These are phyloP conservation scores for Clarias pachynema DNA, from an alignment of 2,797 vertebrate species.

Conservation along the genomic window DNA sequence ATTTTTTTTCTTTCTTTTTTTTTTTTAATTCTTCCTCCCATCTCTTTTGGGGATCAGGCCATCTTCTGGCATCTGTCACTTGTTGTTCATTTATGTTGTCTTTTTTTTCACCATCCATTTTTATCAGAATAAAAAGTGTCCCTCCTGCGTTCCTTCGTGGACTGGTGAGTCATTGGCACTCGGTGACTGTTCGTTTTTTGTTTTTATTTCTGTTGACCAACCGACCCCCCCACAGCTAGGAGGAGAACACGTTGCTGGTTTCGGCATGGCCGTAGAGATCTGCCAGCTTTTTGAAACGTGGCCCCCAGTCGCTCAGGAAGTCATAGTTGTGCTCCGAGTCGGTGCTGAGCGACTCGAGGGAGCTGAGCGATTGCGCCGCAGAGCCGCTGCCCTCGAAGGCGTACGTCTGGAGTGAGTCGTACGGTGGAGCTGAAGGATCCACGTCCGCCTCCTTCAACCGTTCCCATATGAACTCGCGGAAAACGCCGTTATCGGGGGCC, in stretches of 20 bases:
- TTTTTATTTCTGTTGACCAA: background rate
- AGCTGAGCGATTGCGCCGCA: constrained; percentile 84
- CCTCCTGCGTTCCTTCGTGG: constrained; percentile 29
- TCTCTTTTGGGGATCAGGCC: constrained; percentile 24
- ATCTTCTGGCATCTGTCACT: constrained; percentile 4
- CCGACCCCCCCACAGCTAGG: constrained; percentile 45
- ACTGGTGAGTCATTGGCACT: constrained; percentile 50
- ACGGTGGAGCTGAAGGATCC: constrained; percentile 82
- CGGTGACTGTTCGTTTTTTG: constrained; percentile 37
- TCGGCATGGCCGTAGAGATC: constrained; percentile 83
- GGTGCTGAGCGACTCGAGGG: constrained; percentile 83
- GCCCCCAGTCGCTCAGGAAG: constrained; percentile 89
- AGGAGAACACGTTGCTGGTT: constrained; percentile 75
- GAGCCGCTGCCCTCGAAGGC: constrained; percentile 87
- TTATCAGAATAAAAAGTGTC: background rate
- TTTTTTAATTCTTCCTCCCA: constrained; percentile 2
- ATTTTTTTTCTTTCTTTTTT: constrained; percentile 20
- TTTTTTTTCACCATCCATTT: constrained; percentile 16
- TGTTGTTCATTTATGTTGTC: constrained; percentile 16
- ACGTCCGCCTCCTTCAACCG: constrained; percentile 84
- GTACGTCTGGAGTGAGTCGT: constrained; percentile 88
- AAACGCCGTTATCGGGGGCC: constrained; percentile 84
- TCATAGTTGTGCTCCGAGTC: constrained; percentile 89
- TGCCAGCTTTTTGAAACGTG: constrained; percentile 85
- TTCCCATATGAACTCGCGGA: constrained; percentile 87